A percentile compares a stretch with the other conserved stretches of the same genome.
Evolutionary conservation across 2,113 vertebrate genomes (phyloP).

Genomic region (Callaeas wilsoni): DNA sequence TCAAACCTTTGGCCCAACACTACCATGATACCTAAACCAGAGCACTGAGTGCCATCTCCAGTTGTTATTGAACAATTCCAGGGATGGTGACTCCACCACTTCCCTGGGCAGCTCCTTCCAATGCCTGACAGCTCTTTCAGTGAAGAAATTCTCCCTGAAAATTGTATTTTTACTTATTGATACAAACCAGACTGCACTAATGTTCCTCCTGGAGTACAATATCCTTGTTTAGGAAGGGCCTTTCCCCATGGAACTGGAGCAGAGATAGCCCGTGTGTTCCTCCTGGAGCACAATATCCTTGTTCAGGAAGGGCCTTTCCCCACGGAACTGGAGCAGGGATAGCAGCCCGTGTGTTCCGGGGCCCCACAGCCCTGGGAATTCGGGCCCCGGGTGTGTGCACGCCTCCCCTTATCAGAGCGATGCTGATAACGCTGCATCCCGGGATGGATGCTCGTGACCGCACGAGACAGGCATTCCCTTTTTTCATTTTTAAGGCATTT

Average conservation of each 20-base stretch:
- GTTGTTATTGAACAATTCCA: background rate
- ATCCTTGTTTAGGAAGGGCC: background rate
- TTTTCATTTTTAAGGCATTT: background rate
- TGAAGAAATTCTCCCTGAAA: background rate
- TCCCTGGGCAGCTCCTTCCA: background rate
- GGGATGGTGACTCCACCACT: background rate
- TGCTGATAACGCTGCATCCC: background rate
- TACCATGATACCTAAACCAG: background rate
- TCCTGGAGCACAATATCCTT: background rate
- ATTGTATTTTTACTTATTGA: background rate
- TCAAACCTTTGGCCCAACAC: background rate
- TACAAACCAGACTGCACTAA: background rate
- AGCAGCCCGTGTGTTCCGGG: background rate
- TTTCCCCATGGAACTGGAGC: background rate
- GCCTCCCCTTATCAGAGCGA: background rate
- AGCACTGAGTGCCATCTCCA: background rate
- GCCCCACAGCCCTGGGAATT: background rate
- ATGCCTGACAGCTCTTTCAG: background rate
- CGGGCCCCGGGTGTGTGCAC: background rate
- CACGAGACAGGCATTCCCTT: background rate
- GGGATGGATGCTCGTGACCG: background rate
- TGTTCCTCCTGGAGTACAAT: background rate
- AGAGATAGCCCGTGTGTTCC: background rate
- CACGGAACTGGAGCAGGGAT: background rate
- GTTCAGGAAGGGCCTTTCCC: background rate